Conservation (phyloP, 2,113 vertebrate species). For the Saguinus imperator region DNA sequence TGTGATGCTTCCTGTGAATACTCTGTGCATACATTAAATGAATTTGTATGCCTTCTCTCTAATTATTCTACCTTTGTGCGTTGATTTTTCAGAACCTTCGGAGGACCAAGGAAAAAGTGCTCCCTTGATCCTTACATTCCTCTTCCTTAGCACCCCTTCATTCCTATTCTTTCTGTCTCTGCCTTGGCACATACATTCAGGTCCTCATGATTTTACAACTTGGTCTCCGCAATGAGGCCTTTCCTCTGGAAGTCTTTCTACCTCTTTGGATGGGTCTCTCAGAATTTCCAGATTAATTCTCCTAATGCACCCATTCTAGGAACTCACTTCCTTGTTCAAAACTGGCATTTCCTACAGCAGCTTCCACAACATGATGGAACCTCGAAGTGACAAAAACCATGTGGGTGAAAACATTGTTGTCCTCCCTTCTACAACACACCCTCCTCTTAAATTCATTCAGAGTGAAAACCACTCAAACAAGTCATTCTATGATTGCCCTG, state of each 20-base stretch:
- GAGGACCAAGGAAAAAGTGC: too few relatives aligned
- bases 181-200: not conserved
- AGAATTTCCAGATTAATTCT: not conserved
- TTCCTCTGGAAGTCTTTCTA: not conserved
- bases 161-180: not conserved
- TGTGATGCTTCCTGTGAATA: not conserved
- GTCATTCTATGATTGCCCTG: not conserved
- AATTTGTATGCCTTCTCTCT: not conserved
- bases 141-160: not conserved
- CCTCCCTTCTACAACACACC: not conserved
- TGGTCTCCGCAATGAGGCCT: not conserved
- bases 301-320: not conserved
- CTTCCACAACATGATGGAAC: not conserved
- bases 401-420: not conserved
- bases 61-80: not conserved
- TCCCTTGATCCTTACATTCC: too few relatives aligned
- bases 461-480: not conserved
- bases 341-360: not conserved
- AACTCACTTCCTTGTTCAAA: not conserved
- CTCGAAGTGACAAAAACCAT: not conserved
- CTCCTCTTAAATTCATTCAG: not conserved
- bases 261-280: not conserved
- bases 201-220: accelerated
- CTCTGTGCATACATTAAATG: too few relatives aligned
- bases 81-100: not conserved